A percentile compares a stretch with the other conserved stretches of the same genome.
Conservation (phyloP, 2,888 invertebrate genomes). For the Cheiracanthium punctorium region DNA sequence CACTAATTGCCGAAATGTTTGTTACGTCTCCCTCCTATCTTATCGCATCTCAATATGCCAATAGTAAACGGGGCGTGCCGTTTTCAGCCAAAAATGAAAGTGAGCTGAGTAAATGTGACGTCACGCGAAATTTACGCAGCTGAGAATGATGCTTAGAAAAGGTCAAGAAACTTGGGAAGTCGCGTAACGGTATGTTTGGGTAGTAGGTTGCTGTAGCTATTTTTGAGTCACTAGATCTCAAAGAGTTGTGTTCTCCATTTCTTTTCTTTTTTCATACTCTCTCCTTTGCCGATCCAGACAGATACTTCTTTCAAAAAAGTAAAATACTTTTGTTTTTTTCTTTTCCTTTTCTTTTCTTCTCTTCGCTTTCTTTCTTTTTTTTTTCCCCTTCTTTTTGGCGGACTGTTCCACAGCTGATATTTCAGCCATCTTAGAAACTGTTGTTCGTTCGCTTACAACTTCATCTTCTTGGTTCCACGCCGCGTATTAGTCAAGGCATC, state of each 20-base stretch:
- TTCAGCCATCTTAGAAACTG: no score
- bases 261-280: not conserved
- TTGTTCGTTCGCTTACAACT: no score
- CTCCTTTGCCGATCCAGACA: not conserved
- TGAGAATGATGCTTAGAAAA: not conserved
- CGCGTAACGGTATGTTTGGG: not conserved
- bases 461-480: no score
- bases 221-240: not conserved
- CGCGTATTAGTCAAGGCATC: no score
- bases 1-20: not conserved
- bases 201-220: not conserved
- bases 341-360: no score
- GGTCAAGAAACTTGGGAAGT: not conserved
- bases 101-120: not conserved
- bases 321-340: not conserved
- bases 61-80: slow-evolving; percentile 1
- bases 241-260: not conserved
- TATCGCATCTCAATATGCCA: not conserved
- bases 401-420: no score
- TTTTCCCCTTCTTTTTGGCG: no score
- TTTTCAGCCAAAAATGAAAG: not conserved
- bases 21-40: not conserved
- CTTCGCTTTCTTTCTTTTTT: no score
- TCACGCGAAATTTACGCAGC: not conserved
- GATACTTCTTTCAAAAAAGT: not conserved